phyloP scores from a whole-genome alignment of 2,888 invertebrate genomes.

The Oasisia sp. region DNA sequence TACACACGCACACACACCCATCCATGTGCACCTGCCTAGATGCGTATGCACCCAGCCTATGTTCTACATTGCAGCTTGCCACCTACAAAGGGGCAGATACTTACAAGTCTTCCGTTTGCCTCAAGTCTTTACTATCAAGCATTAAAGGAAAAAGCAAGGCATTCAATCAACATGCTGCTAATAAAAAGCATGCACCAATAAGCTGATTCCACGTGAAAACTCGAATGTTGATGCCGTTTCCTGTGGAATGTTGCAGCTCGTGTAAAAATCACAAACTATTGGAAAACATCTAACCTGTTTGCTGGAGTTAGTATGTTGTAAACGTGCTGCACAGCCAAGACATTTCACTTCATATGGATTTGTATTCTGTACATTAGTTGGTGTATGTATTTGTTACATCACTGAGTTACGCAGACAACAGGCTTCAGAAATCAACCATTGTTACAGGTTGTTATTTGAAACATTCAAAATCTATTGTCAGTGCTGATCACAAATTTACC shows the following conservation, averaged over 20 bases:
- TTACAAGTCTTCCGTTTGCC: constrained; percentile 1
- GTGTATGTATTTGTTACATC: background rate
- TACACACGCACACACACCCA: background rate
- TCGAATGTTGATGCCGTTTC: background rate
- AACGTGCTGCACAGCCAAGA: background rate
- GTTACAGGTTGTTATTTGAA: background rate
- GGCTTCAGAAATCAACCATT: background rate
- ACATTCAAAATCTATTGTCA: no score
- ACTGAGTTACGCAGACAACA: background rate
- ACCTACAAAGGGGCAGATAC: background rate
- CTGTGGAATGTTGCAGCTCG: background rate
- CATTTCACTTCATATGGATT: background rate
- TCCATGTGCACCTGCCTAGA: background rate
- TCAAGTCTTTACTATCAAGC: constrained; percentile 28
- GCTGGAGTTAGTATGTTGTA: background rate
- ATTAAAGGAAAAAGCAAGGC: constrained; percentile 13
- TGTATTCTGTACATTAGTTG: background rate
- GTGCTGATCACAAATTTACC: background rate
- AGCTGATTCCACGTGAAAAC: background rate
- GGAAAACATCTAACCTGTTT: background rate
- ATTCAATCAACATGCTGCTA: background rate
- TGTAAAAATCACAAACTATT: background rate
- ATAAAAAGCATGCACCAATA: background rate
- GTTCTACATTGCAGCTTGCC: background rate
- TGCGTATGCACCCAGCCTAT: background rate